Evolutionary conservation across 2,113 vertebrate genomes (phyloP).

Genomic region (Larimichthys crocea): DNA sequence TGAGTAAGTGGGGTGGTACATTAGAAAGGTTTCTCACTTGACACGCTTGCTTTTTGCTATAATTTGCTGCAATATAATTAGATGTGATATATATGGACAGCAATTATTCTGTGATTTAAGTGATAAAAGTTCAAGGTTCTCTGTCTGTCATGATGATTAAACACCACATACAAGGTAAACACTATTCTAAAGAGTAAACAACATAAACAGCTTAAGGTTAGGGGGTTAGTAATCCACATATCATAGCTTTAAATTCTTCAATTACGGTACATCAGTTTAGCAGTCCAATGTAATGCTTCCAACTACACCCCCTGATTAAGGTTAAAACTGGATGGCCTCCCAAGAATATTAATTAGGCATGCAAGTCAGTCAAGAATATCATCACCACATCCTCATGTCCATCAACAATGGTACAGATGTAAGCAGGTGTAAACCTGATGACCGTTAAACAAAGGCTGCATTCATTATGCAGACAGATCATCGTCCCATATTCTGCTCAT

Average conservation of each 20-base stretch:
- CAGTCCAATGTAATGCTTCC: conserved; percentile 39
- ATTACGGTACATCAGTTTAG: conserved; percentile 28
- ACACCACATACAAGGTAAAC: conserved; percentile 25
- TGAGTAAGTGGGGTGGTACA: conserved; percentile 62
- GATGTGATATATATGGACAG: conserved; percentile 38
- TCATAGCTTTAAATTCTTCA: conserved; percentile 28
- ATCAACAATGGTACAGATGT: conserved; percentile 77
- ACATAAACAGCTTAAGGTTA: conserved; percentile 30
- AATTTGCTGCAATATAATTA: conserved; percentile 50
- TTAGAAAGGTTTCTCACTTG: conserved; percentile 67
- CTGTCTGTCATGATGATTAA: conserved; percentile 48
- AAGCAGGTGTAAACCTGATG: conserved; percentile 69
- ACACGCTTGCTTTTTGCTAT: conserved; percentile 59
- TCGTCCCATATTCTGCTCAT: conserved; percentile 58
- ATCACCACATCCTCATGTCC: conserved; percentile 68
- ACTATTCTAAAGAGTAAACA: conserved; percentile 46
- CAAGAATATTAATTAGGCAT: conserved; percentile 71
- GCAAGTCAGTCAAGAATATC: conserved; percentile 74
- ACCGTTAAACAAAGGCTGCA: conserved; percentile 73
- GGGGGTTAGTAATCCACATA: conserved; percentile 1
- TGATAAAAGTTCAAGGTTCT: conserved; percentile 41
- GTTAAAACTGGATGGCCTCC: conserved; percentile 37
- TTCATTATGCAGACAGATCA: conserved; percentile 80
- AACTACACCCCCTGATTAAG: conserved; percentile 39
- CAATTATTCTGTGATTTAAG: conserved; percentile 35